phyloP scores from a whole-genome alignment of 2,113 vertebrate species.

The Typhlomys cinereus region DNA sequence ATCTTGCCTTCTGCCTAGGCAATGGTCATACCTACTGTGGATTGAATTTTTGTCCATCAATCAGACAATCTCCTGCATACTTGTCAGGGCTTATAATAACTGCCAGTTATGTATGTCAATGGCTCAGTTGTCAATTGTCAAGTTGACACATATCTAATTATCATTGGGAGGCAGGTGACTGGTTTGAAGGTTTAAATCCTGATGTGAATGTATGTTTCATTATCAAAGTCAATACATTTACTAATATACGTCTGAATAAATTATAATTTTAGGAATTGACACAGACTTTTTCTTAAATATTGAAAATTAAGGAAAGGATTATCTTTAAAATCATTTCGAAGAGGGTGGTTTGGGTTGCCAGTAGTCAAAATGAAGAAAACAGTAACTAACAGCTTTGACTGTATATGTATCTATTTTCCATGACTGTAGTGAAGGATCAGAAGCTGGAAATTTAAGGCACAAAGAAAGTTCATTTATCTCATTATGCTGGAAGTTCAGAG shows the following conservation, averaged over 20 bases:
- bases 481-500: neutral
- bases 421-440: neutral
- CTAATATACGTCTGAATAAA: neutral
- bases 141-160: too few species aligned
- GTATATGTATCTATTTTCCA: neutral
- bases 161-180: too few species aligned
- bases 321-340: neutral
- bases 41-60: too few species aligned
- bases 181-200: too few species aligned
- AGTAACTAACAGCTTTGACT: neutral
- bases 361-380: neutral
- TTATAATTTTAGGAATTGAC: neutral
- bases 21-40: too few species aligned
- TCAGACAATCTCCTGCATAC: too few species aligned
- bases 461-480: neutral
- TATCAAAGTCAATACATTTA: neutral
- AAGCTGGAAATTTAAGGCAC: too few species aligned
- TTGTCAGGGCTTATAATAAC: too few species aligned
- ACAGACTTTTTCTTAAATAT: neutral
- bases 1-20: too few species aligned
- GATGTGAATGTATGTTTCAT: neutral
- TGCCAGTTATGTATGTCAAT: too few species aligned
- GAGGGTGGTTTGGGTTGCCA: neutral
- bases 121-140: too few species aligned
- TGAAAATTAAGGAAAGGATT: neutral